Base-by-base conservation (phyloP, 2,113 vertebrate genomes). In the Prinia subflava region DNA sequence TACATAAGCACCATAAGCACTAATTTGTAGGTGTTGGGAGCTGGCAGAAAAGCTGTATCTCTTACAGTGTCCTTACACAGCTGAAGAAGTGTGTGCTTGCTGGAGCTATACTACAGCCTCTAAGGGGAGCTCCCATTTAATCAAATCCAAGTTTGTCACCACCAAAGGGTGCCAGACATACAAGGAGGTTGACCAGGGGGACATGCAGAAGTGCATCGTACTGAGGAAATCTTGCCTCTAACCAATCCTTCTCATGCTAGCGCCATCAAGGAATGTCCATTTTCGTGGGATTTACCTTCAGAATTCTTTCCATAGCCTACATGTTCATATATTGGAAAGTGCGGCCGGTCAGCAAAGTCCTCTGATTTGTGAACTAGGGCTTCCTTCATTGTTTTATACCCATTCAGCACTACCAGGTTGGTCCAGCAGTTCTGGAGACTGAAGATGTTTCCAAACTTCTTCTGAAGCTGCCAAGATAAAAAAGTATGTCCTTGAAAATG, bases 401-500 rank as follows among this genome's bases (percentile, higher is more conserved):
- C 97, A 0, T 96, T 98, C 57, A 98, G 42, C 35, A 98, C 96
- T 3, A 98, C 96, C 11, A 91, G 0, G 0, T 98, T 97, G 9
- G 41, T 97, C 96, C 95, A 97, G 84, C 69, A 95, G 69, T 98
- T 81, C 84, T 98, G 95, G 11, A 98, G 92, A 82, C 20, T 94
- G 79, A 97, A 98, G 52, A 98, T 20, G 1, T 98, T 83, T 68
- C 98, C 98, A 33, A 96, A 98, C 87, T 96, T 96, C 50, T 65
- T 71, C 12, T 23, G 91, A 74, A 98, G 78, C 98, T 98, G 91
- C 6, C 80, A 83, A 94, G 53, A 82, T 35, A 84, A 62, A 64
- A 55, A 70, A 77, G 4, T 10, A 75, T 1, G 2, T 76, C 6
- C 27, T 55, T 49, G 63, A 67, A 94, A 89, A 80, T 55, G 5